These are phyloP conservation scores for Megaceryle torquata DNA, from an alignment of 2,113 vertebrate genomes.

Conservation along the genomic window DNA sequence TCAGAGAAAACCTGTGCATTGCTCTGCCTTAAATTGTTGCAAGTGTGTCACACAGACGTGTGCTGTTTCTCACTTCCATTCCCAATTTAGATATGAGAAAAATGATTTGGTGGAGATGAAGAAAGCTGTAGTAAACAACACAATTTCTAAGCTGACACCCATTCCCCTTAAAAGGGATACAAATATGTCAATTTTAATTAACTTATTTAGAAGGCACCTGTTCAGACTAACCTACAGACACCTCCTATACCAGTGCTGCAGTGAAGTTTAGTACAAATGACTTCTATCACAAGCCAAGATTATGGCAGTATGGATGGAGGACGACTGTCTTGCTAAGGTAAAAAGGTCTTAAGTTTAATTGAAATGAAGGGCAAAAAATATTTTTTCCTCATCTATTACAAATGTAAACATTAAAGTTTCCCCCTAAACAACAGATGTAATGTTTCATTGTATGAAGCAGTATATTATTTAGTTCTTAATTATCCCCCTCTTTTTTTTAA, in stretches of 20 bases:
- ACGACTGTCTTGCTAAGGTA: background rate
- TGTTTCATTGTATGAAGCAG: background rate
- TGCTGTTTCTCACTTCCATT: background rate
- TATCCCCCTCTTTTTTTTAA: background rate
- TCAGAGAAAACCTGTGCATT: background rate
- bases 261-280: background rate
- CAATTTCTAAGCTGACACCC: background rate
- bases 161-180: background rate
- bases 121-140: background rate
- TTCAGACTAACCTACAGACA: background rate
- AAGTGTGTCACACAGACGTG: fast-evolving
- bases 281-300: background rate
- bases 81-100: background rate
- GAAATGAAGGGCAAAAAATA: background rate
- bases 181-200: fast-evolving
- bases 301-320: background rate
- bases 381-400: background rate
- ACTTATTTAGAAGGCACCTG: background rate
- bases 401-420: background rate
- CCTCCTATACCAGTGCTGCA: background rate
- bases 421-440: no score
- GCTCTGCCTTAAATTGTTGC: background rate
- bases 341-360: background rate
- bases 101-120: background rate
- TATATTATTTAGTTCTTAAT: background rate